Conservation (phyloP, 1,140 invertebrate species). For the Thalassaphorura encarpata region DNA sequence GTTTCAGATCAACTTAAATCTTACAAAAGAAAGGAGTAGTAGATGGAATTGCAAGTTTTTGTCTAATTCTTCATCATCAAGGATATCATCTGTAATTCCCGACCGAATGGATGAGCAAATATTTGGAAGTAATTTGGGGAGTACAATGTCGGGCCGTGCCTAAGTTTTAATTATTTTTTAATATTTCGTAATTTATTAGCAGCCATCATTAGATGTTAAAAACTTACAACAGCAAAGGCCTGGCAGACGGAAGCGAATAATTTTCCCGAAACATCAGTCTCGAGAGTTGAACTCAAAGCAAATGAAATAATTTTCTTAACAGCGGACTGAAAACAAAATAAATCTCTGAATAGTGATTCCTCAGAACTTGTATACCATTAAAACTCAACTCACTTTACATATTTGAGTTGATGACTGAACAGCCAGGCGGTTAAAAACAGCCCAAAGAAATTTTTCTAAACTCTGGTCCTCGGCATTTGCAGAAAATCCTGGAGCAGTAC, state of each 20-base stretch:
- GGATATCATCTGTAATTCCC: slow-evolving; percentile 47
- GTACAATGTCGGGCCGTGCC: slow-evolving; percentile 50
- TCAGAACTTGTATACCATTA: background rate
- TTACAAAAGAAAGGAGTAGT: slow-evolving; percentile 59
- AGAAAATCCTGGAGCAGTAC: slow-evolving; percentile 3
- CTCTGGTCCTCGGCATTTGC: slow-evolving; percentile 24
- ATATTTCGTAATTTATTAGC: background rate
- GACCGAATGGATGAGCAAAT: slow-evolving; percentile 51
- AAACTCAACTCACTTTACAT: slow-evolving; percentile 40
- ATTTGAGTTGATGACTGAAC: slow-evolving; percentile 53
- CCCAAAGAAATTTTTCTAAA: slow-evolving; percentile 42
- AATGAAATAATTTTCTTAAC: slow-evolving; percentile 62
- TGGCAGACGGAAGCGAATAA: slow-evolving; percentile 58
- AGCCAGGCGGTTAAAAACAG: slow-evolving; percentile 54
- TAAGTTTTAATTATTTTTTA: slow-evolving; percentile 33
- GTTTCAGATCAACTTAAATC: slow-evolving; percentile 8
- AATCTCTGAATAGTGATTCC: background rate
- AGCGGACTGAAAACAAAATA: slow-evolving; percentile 49
- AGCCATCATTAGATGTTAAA: background rate
- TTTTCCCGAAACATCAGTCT: slow-evolving; percentile 69
- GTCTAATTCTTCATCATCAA: slow-evolving; percentile 63
- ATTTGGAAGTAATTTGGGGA: slow-evolving; percentile 60
- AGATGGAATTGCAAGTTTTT: slow-evolving; percentile 68
- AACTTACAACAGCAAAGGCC: slow-evolving; percentile 57
- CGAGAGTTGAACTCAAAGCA: slow-evolving; percentile 60